Conservation (phyloP, 2,888 invertebrate genomes). For the Athalia cordata region DNA sequence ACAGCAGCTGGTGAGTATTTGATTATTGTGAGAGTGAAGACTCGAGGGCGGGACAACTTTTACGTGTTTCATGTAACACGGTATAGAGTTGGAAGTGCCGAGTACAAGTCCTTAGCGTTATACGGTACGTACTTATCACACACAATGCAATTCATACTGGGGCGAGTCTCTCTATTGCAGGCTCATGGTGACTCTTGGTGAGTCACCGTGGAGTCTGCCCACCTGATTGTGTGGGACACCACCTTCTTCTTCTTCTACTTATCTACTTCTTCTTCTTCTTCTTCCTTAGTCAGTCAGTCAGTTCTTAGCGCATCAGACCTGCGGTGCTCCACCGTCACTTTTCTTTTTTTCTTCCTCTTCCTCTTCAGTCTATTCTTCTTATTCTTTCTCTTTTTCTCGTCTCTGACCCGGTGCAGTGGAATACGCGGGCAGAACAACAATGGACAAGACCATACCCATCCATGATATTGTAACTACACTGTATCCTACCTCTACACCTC, state of each 20-base stretch:
- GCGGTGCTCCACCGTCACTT: too few relatives aligned
- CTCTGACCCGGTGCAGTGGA: background rate
- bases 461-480: too few relatives aligned
- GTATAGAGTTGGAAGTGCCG: background rate
- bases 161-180: conserved; percentile 28
- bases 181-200: conserved; percentile 19
- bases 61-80: background rate
- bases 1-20: too few relatives aligned
- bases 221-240: conserved; percentile 27
- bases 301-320: too few relatives aligned
- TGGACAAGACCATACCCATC: conserved; percentile 7
- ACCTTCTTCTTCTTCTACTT: too few relatives aligned
- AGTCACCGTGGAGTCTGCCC: conserved; percentile 27
- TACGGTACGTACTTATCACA: background rate
- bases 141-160: conserved; percentile 22
- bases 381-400: too few relatives aligned
- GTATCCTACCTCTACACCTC: too few relatives aligned
- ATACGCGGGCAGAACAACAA: conserved; percentile 34
- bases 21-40: background rate
- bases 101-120: conserved; percentile 32
- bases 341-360: background rate
- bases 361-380: background rate
- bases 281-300: too few relatives aligned
- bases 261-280: background rate
- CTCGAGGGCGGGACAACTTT: conserved; percentile 30